Evolutionary conservation across 2,113 vertebrate genomes (phyloP).

Genomic region (Crocuta crocuta): DNA sequence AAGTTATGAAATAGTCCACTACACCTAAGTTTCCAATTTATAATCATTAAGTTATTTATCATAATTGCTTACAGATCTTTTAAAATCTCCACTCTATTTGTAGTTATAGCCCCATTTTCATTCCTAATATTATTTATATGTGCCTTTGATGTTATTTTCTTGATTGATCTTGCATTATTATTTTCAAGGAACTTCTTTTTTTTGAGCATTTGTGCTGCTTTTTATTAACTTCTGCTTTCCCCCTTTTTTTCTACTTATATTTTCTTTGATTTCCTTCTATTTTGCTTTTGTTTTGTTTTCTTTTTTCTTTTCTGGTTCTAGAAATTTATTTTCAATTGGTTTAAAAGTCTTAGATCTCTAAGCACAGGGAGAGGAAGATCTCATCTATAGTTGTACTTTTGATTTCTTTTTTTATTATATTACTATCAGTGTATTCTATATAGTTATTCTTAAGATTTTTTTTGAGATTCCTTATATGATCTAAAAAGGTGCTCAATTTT

Average conservation of each 20-base stretch:
- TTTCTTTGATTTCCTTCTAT: background rate
- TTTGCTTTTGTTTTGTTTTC: background rate
- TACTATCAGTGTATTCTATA: background rate
- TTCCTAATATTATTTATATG: background rate
- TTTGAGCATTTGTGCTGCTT: background rate
- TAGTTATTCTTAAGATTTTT: background rate
- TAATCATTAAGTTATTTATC: background rate
- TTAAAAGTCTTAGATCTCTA: background rate
- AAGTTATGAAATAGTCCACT: background rate
- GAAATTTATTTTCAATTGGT: background rate
- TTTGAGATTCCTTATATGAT: background rate
- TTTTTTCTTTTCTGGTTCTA: background rate
- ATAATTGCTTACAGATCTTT: background rate
- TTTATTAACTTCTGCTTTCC: background rate
- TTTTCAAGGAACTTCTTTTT: background rate
- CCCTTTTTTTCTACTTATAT: background rate
- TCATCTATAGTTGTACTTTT: background rate
- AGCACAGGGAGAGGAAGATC: background rate
- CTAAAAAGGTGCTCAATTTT: background rate
- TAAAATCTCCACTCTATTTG: background rate
- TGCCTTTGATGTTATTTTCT: background rate
- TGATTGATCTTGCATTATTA: background rate
- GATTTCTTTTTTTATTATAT: background rate
- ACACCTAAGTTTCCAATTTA: background rate
- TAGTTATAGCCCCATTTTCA: background rate